These are phyloP conservation scores for Palythoa caribaeorum DNA, from an alignment of 92 coral and sea anemone species.

Conservation along the genomic window DNA sequence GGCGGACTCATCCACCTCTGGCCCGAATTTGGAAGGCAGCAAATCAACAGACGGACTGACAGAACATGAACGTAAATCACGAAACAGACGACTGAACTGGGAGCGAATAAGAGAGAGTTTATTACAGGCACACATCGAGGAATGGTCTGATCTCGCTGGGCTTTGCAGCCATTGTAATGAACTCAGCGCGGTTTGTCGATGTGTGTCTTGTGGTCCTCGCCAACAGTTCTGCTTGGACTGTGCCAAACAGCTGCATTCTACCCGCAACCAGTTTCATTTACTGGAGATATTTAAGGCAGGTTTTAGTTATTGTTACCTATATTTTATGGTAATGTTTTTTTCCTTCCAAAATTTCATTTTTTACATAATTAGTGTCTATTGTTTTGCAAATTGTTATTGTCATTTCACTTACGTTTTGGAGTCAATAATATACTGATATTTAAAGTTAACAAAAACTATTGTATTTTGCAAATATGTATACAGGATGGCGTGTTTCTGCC, in stretches of 20 bases:
- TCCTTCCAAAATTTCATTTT: slow-evolving; percentile 1
- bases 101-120: neutral
- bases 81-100: neutral
- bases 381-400: neutral
- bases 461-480: neutral
- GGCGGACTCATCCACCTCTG: neutral
- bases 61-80: neutral
- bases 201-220: slow-evolving; percentile 47
- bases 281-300: slow-evolving; percentile 40
- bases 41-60: neutral
- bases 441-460: slow-evolving; percentile 1
- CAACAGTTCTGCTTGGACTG: slow-evolving; percentile 29
- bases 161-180: neutral
- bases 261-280: slow-evolving; percentile 27
- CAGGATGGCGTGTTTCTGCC: slow-evolving; percentile 26
- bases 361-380: neutral
- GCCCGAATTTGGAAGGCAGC: neutral
- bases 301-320: neutral
- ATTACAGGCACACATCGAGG: slow-evolving; percentile 4
- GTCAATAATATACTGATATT: neutral
- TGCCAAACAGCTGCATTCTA: slow-evolving; percentile 33
- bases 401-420: neutral
- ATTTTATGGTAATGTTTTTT: neutral
- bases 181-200: slow-evolving; percentile 21
- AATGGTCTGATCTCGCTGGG: neutral